Base-by-base conservation (phyloP, 2,113 vertebrate species). In the Dicentrarchus labrax region DNA sequence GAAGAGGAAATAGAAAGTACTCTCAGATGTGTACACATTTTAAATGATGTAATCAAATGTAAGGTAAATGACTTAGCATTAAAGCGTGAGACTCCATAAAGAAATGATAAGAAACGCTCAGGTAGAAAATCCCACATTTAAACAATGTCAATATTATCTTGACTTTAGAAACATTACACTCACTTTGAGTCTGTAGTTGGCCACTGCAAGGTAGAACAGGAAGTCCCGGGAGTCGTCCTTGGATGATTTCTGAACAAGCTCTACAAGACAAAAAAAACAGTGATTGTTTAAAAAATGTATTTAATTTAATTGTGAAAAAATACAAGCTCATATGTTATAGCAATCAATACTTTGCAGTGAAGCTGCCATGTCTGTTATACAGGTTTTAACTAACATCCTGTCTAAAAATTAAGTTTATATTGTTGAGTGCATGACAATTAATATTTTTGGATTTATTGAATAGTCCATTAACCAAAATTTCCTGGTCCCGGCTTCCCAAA, bases 161-260 rank as follows among this genome's bases (percentile, higher is more conserved):
- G 2, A 43, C 3, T 13, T 21, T 8, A 38, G 19, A 19, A 48
- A 30, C 30, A 11, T 1, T 38, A 38, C 7, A 83, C 90, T 91
- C 41, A 97, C 97, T 95, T 98, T 98, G 53, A 98, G 95, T 88
- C 97, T 95, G 93, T 98, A 97, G 92, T 97, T 96, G 68, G 96
- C 97, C 88, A 97, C 96, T 0, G 95, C 93, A 66, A 98, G 92
- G 90, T 97, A 98, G 90, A 98, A 98, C 70, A 98, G 79, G 22
- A 96, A 98, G 85, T 98, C 97, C 47, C 97, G 92, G 53, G 97
- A 96, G 36, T 98, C 97, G 0, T 98, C 97, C 86, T 97, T 97
- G 41, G 91, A 92, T 17, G 96, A 91, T 76, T 96, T 96, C 36
- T 95, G 95, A 76, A 97, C 91, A 64, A 98, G 95, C 72, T 97